Evolutionary conservation across 37 sponge, comb jelly and placozoan species (phyloP).

Genomic region (Eunapius fragilis): DNA sequence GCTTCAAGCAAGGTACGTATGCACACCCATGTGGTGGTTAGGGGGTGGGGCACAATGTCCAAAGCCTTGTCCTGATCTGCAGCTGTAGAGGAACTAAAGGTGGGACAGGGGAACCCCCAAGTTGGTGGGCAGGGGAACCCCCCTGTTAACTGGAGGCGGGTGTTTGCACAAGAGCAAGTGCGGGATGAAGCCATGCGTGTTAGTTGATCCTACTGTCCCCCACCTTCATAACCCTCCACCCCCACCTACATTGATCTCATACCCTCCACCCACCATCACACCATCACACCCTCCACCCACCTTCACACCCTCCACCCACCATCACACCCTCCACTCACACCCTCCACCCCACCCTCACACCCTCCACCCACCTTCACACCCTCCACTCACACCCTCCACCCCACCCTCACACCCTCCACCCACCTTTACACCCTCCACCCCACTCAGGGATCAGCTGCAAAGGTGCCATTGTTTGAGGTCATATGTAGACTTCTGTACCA

Average conservation of each 20-base stretch:
- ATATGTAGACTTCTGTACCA: constrained; percentile 67
- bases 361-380: no score
- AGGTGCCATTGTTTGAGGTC: constrained; percentile 50
- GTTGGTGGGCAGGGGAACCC: not conserved
- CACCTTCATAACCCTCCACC: not conserved
- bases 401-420: not conserved
- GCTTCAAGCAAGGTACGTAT: constrained; percentile 48
- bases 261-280: not conserved
- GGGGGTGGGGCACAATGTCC: not conserved
- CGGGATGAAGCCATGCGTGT: not conserved
- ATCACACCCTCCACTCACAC: not conserved
- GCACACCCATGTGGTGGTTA: not conserved
- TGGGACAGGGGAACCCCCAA: not conserved
- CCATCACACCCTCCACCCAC: not conserved
- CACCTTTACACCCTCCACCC: not conserved
- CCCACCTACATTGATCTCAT: not conserved
- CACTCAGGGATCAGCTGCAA: not conserved
- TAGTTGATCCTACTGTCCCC: not conserved
- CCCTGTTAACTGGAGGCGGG: not conserved
- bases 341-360: not conserved
- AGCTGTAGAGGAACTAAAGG: not conserved
- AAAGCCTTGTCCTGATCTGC: not conserved
- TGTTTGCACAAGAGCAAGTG: not conserved
- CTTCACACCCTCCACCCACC: not conserved
- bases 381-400: not conserved